Evolutionary conservation across 2,888 invertebrate genomes (phyloP).

Genomic region (Ptychoptera albimana): DNA sequence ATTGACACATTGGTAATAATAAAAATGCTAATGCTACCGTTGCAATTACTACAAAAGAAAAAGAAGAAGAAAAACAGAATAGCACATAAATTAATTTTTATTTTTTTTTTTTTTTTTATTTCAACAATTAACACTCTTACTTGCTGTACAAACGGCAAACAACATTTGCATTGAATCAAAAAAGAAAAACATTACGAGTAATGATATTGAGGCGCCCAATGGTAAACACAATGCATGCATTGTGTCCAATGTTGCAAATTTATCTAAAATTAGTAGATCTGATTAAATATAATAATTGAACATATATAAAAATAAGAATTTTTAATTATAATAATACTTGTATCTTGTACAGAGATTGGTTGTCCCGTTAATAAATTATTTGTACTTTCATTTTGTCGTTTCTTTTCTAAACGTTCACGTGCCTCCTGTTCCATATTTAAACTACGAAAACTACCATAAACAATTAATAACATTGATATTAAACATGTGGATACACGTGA

Average conservation of each 20-base stretch:
- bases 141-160: constrained; percentile 92
- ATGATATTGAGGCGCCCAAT: constrained; percentile 85
- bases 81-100: not conserved
- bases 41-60: constrained; percentile 61
- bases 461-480: constrained; percentile 92
- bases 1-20: constrained; percentile 93
- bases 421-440: constrained; percentile 93
- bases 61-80: no score
- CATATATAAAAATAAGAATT: not conserved
- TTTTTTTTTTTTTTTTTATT: not conserved
- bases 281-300: no score
- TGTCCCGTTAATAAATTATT: constrained; percentile 29
- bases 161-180: constrained; percentile 97
- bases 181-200: constrained; percentile 97
- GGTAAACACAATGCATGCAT: constrained; percentile 96
- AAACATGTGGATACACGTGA: constrained; percentile 93
- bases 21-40: constrained; percentile 93
- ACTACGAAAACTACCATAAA: constrained; percentile 94
- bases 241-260: constrained; percentile 87
- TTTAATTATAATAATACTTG: constrained; percentile 26
- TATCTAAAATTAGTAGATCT: constrained; percentile 25
- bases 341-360: constrained; percentile 27
- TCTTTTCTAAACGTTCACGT: constrained; percentile 63
- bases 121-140: constrained; percentile 46
- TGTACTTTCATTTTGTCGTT: constrained; percentile 44